Percentiles rank a stretch among this genome's conserved stretches.
Conservation (phyloP, 2,797 vertebrate genomes). For the Schizothorax lantsangensis region DNA sequence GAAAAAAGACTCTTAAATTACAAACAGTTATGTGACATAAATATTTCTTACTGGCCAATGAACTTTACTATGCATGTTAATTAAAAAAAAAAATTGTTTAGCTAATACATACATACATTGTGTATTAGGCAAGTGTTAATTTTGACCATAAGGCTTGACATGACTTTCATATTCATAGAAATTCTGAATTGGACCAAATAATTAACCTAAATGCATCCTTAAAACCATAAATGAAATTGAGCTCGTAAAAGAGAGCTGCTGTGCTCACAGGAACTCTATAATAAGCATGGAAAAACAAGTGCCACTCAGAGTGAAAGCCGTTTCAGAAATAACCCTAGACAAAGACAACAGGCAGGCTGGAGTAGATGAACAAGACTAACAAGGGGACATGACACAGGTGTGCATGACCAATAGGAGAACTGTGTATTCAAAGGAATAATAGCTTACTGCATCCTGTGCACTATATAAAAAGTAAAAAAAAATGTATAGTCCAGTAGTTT, state of each 20-base stretch:
- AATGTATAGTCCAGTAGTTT: too few relatives aligned
- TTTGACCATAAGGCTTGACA: neutral
- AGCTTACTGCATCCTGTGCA: neutral
- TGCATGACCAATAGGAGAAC: neutral
- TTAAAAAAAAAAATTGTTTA: neutral
- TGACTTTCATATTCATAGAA: neutral
- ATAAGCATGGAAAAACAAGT: neutral
- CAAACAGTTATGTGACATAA: too few relatives aligned
- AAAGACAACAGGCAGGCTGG: neutral
- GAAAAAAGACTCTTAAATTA: neutral
- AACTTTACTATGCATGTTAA: neutral
- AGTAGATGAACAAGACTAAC: constrained; percentile 6
- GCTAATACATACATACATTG: neutral
- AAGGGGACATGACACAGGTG: neutral
- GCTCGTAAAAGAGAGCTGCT: neutral
- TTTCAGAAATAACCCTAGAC: constrained; percentile 16
- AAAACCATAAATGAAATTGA: neutral
- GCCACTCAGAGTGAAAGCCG: neutral
- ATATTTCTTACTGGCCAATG: too few relatives aligned
- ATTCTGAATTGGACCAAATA: neutral
- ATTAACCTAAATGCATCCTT: neutral
- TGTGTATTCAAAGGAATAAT: neutral
- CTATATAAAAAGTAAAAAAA: neutral
- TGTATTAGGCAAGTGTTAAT: neutral
- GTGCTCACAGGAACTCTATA: constrained; percentile 10